phyloP scores from a whole-genome alignment of 2,888 invertebrate species.

The Neoaliturus tenellus region DNA sequence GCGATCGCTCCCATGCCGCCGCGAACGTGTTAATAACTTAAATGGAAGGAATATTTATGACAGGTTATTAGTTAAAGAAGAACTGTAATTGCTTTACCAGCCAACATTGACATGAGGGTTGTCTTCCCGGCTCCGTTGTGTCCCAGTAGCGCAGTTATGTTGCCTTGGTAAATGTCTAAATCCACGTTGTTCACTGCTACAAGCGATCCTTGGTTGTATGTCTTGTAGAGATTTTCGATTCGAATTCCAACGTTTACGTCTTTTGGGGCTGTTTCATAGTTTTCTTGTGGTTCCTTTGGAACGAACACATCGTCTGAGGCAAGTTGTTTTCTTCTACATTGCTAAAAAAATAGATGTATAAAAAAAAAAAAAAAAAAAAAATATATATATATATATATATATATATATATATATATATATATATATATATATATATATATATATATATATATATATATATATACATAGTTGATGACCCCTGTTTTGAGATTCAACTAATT shows the following conservation, averaged over 20 bases:
- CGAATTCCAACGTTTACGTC: conserved; percentile 70
- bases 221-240: conserved; percentile 69
- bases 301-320: conserved; percentile 36
- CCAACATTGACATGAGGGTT: conserved; percentile 85
- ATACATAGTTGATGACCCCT: too few relatives aligned
- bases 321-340: neutral
- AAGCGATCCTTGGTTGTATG: conserved; percentile 70
- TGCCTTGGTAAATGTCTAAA: conserved; percentile 86
- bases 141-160: conserved; percentile 91
- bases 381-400: too few relatives aligned
- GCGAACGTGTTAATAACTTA: too few relatives aligned
- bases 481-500: too few relatives aligned
- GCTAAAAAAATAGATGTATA: conserved; percentile 18
- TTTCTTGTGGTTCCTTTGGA: conserved; percentile 64
- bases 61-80: neutral
- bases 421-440: too few relatives aligned
- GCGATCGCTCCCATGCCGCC: too few relatives aligned
- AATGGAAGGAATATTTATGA: too few relatives aligned
- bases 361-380: too few relatives aligned
- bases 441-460: too few relatives aligned
- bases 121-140: conserved; percentile 93
- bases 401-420: too few relatives aligned
- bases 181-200: conserved; percentile 70
- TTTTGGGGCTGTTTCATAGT: conserved; percentile 69
- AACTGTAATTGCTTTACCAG: conserved; percentile 70